These are phyloP conservation scores for Hylomyscus alleni DNA, from an alignment of 2,797 vertebrate genomes.

Conservation along the genomic window DNA sequence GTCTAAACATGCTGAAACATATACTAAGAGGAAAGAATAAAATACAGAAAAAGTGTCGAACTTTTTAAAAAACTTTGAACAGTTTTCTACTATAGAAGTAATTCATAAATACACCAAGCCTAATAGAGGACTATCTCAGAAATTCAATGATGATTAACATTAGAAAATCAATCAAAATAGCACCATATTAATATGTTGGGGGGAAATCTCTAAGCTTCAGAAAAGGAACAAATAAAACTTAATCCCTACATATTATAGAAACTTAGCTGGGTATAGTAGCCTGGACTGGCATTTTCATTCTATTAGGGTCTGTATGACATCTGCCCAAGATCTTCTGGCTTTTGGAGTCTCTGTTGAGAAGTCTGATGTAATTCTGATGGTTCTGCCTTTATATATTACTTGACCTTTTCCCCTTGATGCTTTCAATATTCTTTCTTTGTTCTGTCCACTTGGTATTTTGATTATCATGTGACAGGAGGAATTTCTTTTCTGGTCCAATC, in stretches of 20 bases:
- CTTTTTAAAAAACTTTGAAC: slow-evolving; percentile 28
- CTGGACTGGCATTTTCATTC: no score
- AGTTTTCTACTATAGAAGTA: slow-evolving; percentile 61
- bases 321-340: no score
- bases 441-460: no score
- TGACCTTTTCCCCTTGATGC: no score
- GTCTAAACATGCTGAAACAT: slow-evolving; percentile 61
- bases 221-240: slow-evolving; percentile 52
- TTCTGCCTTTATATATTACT: no score
- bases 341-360: no score
- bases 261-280: background rate
- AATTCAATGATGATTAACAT: slow-evolving; percentile 58
- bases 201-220: slow-evolving; percentile 19
- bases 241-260: slow-evolving; percentile 30
- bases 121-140: slow-evolving; percentile 29
- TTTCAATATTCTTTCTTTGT: no score
- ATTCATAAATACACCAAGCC: background rate
- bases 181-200: slow-evolving; percentile 10
- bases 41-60: slow-evolving; percentile 71
- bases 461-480: no score
- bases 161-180: slow-evolving; percentile 65
- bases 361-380: no score
- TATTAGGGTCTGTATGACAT: no score
- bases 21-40: background rate
- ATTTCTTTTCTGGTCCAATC: no score